Evolutionary conservation across 2,113 vertebrate genomes (phyloP).

Genomic region (Poecile atricapillus): DNA sequence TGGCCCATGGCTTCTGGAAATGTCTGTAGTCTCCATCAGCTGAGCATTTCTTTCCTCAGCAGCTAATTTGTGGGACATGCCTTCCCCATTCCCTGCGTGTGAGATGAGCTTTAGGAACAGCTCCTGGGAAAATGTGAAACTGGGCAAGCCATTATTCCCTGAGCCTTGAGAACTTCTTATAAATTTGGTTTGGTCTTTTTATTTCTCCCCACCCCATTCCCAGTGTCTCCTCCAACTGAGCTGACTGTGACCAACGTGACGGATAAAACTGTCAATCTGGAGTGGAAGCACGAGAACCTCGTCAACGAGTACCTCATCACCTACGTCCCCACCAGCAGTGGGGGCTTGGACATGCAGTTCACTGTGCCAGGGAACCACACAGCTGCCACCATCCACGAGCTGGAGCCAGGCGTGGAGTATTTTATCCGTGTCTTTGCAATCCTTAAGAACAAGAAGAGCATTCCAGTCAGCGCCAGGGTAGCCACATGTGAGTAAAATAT

Average conservation of each 20-base stretch:
- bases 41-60: conserved; percentile 7
- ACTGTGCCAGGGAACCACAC: conserved; percentile 87
- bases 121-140: neutral
- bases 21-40: conserved; percentile 36
- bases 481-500: conserved; percentile 82
- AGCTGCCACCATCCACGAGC: conserved; percentile 82
- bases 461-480: conserved; percentile 92
- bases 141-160: neutral
- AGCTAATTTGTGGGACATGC: neutral
- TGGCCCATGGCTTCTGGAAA: neutral
- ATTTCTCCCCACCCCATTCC: neutral
- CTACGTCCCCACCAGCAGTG: conserved; percentile 84
- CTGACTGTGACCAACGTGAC: conserved; percentile 85
- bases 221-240: conserved; percentile 92
- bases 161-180: neutral
- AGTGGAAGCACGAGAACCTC: conserved; percentile 91
- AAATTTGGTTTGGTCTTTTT: neutral
- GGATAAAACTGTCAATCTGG: conserved; percentile 88
- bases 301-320: conserved; percentile 88
- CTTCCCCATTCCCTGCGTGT: neutral
- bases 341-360: conserved; percentile 89
- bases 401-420: conserved; percentile 95
- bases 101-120: neutral
- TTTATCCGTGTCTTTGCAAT: conserved; percentile 93
- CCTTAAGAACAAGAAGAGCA: conserved; percentile 90